Evolutionary conservation across 1,140 invertebrate genomes (phyloP).

Genomic region (Rhopalosiphum maidis): DNA sequence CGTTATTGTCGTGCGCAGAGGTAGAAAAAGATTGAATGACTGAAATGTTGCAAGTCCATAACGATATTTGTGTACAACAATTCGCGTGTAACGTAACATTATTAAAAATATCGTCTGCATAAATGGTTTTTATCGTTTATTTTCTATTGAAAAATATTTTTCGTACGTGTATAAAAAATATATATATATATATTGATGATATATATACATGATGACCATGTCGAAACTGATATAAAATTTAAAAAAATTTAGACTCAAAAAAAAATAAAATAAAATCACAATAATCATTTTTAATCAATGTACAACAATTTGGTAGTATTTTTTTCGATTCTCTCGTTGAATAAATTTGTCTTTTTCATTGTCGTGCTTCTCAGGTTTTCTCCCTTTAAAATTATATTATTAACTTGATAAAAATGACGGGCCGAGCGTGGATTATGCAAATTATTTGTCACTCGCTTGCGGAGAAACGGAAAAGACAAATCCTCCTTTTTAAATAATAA

Average conservation of each 20-base stretch:
- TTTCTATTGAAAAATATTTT: neutral
- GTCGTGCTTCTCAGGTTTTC: neutral
- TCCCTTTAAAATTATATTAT: neutral
- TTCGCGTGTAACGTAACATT: no score
- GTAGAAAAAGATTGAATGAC: neutral
- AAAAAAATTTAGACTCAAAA: neutral
- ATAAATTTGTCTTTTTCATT: neutral
- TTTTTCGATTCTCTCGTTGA: neutral
- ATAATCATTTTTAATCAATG: neutral
- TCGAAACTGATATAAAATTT: neutral
- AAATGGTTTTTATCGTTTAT: neutral
- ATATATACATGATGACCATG: neutral
- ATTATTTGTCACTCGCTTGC: neutral
- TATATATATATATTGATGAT: no score
- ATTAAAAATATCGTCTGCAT: neutral
- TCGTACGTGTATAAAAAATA: neutral
- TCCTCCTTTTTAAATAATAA: slow-evolving; percentile 1
- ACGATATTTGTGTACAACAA: neutral
- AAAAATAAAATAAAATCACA: neutral
- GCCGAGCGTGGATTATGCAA: neutral
- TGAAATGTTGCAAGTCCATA: neutral
- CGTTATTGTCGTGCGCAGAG: neutral
- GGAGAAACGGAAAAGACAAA: neutral
- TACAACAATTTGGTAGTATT: neutral
- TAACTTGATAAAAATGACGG: neutral